Evolutionary conservation across 2,797 vertebrate genomes (phyloP), one percentile per base, ranked within the genome.

Genomic region (Anas bernieri): DNA sequence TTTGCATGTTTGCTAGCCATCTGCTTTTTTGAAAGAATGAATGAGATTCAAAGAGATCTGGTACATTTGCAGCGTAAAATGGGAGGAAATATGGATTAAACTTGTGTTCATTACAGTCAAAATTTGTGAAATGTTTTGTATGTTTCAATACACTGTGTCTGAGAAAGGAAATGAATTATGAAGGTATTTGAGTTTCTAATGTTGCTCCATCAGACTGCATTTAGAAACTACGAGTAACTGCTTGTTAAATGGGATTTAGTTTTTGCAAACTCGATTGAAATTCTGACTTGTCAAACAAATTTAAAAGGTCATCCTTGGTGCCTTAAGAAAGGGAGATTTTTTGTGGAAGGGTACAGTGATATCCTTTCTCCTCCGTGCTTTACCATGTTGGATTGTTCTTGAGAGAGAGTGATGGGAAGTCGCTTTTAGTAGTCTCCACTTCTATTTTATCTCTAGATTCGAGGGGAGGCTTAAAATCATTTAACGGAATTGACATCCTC

Each of bases 311-410:
- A 37, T 12, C 87, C 55, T 82, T 48, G 41, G 54, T 59, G 41
- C 45, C 31, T 31, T 21, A 54, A 73, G 33, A 41, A 58, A 77
- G 72, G 33, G 39, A 56, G 68, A 52, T 0, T 25, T 37, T 81
- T 26, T 28, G 30, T 46, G 50, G 63, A 26, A 81, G 37, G 82
- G 18, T 70, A 3, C 52, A 56, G 56, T 8, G 2, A 16, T 54
- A 52, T 52, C 35, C 41, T 20, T 85, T 59, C 28, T 12, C 28
- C 31, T 68, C 35, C 14, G 2, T 0, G 0, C 15, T 66, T 58
- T 7, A 64, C 63, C 39, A 6, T 3, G 3, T 11, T 41, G 39
- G 13, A n/a, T 20, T 76, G 45, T 1, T 56, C 30, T 33, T 33
- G 43, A 8, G 33, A 33, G 1, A 26, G 23, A 4, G 12, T 14